These are phyloP conservation scores for Nothoprocta perdicaria DNA, from an alignment of 2,113 vertebrate species.

Conservation along the genomic window DNA sequence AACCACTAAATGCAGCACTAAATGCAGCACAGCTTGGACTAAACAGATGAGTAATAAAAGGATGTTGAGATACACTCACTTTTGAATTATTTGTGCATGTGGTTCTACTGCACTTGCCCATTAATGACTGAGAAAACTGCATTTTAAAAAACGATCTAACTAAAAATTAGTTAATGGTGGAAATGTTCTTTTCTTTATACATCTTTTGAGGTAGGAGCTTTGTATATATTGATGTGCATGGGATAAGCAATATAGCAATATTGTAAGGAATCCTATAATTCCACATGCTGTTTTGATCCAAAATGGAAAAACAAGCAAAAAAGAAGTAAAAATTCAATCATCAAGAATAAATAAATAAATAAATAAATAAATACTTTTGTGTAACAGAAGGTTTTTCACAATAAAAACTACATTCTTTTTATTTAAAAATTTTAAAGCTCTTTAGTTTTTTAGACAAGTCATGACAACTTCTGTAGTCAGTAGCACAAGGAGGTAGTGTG, in stretches of 20 bases:
- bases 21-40: not conserved
- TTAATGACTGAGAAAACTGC: conserved; percentile 29
- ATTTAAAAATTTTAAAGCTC: not conserved
- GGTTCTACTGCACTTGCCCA: conserved; percentile 26
- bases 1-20: fast-evolving
- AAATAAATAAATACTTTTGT: not conserved
- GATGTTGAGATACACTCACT: not conserved
- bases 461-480: not conserved
- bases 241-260: not conserved
- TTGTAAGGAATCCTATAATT: not conserved
- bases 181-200: not conserved
- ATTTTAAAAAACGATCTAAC: not conserved
- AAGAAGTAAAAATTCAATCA: not conserved
- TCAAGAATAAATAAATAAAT: not conserved
- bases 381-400: fast-evolving
- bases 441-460: not conserved
- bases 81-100: not conserved
- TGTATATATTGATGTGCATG: not conserved
- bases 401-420: not conserved
- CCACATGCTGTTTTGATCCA: not conserved
- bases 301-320: not conserved
- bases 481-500: not conserved
- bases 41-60: not conserved
- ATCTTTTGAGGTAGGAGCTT: not conserved
- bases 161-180: not conserved